phyloP scores from a whole-genome alignment of 1,140 invertebrate genomes.

The Choristoneura fumiferana region DNA sequence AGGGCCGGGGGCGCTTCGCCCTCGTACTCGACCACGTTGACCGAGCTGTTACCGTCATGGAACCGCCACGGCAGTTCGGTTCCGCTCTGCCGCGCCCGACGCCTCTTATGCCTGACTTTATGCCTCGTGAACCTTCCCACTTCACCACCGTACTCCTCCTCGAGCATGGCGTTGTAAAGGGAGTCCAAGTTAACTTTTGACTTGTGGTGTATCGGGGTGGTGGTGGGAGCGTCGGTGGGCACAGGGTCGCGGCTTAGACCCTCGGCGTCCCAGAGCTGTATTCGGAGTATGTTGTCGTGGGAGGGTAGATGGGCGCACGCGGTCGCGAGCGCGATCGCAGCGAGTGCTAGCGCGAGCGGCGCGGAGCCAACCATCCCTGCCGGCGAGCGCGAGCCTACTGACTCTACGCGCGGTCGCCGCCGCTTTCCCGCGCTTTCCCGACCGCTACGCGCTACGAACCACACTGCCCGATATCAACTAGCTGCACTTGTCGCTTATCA shows the following conservation, averaged over 20 bases:
- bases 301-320: constrained; percentile 62
- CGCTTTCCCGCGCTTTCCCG: constrained; percentile 73
- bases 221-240: constrained; percentile 30
- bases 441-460: constrained; percentile 54
- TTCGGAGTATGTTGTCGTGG: constrained; percentile 67
- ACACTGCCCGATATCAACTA: constrained; percentile 18
- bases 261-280: constrained; percentile 70
- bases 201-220: constrained; percentile 38
- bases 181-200: constrained; percentile 60
- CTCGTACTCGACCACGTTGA: constrained; percentile 64
- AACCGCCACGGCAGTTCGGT: constrained; percentile 63
- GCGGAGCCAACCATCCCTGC: constrained; percentile 59
- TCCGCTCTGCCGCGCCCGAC: constrained; percentile 57
- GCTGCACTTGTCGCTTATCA: background rate
- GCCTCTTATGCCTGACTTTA: constrained; percentile 66
- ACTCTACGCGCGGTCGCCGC: constrained; percentile 28
- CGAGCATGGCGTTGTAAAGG: constrained; percentile 66
- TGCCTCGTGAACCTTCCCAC: constrained; percentile 58
- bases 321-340: constrained; percentile 53
- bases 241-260: constrained; percentile 58
- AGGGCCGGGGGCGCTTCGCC: constrained; percentile 59
- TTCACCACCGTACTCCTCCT: constrained; percentile 59
- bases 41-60: constrained; percentile 45
- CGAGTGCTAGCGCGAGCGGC: constrained; percentile 49
- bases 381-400: constrained; percentile 66